Evolutionary conservation across 2,888 invertebrate species (phyloP), one percentile per base, ranked within the genome.

Genomic region (Microdon myrmicae): DNA sequence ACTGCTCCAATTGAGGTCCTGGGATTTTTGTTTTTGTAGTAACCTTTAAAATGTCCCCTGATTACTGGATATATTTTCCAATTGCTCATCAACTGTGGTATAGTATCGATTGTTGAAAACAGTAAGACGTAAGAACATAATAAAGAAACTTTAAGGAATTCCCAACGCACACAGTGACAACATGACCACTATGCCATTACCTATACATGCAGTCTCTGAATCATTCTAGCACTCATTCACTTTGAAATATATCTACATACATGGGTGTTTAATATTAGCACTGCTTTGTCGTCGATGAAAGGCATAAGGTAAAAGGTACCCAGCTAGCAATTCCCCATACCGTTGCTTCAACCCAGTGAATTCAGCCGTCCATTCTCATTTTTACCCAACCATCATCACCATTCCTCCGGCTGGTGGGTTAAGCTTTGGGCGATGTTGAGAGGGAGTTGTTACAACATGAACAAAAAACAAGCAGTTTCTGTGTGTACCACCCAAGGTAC

Each of bases 81-180:
- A 14, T 37, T 47, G 19, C 9, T 47, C 25, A 8, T 38, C 32
- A 29, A 14, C 26, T 29, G 19, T 51, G 58, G 58, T n/a, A n/a
- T n/a, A 53, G 53, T 64, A 64, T 64, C 64, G 64, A 64, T 64
- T 58, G 56, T n/a, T 26, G 16, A 44, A 16, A n/a, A n/a, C n/a
- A n/a, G n/a, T n/a, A n/a, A n/a, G n/a, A n/a, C 28, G 19, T 22
- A 37, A 49, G 49, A 17, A 47, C 38, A 54, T 56, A 58, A 56
- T 64, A n/a, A n/a, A 56, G 64, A 64, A 49, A 64, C 58, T 64
- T 64, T 45, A 58, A 64, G 64, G 58, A 64, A 64, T 64, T 53
- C 51, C 58, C 37, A 45, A 47, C 35, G 32, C 32, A 58, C 35
- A 54, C 54, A 54, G n/a, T n/a, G n/a, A n/a, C n/a, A n/a, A n/a